Evolutionary conservation across 1,140 invertebrate species (phyloP), one percentile per base, ranked within the genome.

Genomic region (Protaetia brevitarsis): DNA sequence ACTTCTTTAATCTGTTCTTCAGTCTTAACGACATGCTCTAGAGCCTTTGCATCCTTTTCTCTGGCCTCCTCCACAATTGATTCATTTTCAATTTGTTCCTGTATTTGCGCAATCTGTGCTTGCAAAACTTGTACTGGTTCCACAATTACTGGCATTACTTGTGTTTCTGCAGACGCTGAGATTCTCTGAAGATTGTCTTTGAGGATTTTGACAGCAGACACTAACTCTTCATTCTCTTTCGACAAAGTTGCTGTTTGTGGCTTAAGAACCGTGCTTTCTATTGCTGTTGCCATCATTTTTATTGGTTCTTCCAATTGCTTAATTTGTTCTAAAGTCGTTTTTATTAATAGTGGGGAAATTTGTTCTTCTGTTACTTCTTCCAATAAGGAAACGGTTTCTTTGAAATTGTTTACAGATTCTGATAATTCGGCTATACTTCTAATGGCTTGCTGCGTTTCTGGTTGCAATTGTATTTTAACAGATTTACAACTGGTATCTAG

Each of bases 21-120:
- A n/a, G n/a, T n/a, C n/a, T n/a, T n/a, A n/a, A n/a, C n/a, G n/a
- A n/a, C n/a, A n/a, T n/a, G n/a, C n/a, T n/a, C n/a, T n/a, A n/a
- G n/a, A n/a, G n/a, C n/a, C n/a, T n/a, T n/a, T n/a, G n/a, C n/a
- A n/a, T n/a, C n/a, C n/a, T n/a, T n/a, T n/a, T n/a, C n/a, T n/a
- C n/a, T n/a, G n/a, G n/a, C n/a, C n/a, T n/a, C n/a, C n/a, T n/a
- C n/a, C n/a, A n/a, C n/a, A n/a, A n/a, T n/a, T n/a, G n/a, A n/a
- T n/a, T n/a, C n/a, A n/a, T n/a, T n/a, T n/a, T n/a, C n/a, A n/a
- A n/a, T n/a, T n/a, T n/a, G n/a, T n/a, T n/a, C n/a, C n/a, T 51
- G n/a, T 51, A 51, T 51, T 51, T 51, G 16, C 8, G 41, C n/a
- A 51, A 51, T 51, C 16, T 51, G 41, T 23, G 41, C 41, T 21